phyloP scores from a whole-genome alignment of 2,797 vertebrate genomes.

The Gastrophryne carolinensis region DNA sequence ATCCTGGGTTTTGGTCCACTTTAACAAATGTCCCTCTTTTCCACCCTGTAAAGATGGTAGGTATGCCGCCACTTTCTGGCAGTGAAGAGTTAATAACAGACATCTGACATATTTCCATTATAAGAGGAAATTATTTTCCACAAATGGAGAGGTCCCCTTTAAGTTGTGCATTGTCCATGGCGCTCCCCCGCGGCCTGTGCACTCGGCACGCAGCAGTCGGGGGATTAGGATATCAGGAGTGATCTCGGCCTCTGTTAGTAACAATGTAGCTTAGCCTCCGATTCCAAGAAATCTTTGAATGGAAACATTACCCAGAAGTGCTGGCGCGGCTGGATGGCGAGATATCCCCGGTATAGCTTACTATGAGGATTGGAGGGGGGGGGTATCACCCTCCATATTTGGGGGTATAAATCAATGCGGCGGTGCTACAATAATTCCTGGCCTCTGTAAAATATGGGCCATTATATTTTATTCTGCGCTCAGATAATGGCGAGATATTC shows the following conservation, averaged over 20 bases:
- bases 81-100: too few relatives aligned
- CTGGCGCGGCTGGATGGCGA: not conserved
- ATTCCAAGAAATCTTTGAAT: slow-evolving; percentile 20
- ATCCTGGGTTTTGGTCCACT: too few relatives aligned
- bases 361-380: too few relatives aligned
- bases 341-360: not conserved
- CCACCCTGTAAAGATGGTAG: too few relatives aligned
- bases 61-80: too few relatives aligned
- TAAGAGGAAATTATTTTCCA: too few relatives aligned
- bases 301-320: not conserved
- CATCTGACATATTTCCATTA: too few relatives aligned
- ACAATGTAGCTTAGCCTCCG: not conserved
- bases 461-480: slow-evolving; percentile 1
- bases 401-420: not conserved
- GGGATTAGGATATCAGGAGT: slow-evolving; percentile 9
- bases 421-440: not conserved
- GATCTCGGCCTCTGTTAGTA: not conserved
- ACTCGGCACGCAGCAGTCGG: not conserved
- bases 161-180: too few relatives aligned
- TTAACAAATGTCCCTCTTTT: too few relatives aligned
- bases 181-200: too few relatives aligned
- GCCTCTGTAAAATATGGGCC: slow-evolving; percentile 1
- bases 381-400: not conserved
- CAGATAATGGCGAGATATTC: slow-evolving; percentile 1
- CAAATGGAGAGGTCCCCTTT: too few relatives aligned